Evolutionary conservation across 1,140 invertebrate genomes (phyloP).

Genomic region (Saccostrea cuccullata): DNA sequence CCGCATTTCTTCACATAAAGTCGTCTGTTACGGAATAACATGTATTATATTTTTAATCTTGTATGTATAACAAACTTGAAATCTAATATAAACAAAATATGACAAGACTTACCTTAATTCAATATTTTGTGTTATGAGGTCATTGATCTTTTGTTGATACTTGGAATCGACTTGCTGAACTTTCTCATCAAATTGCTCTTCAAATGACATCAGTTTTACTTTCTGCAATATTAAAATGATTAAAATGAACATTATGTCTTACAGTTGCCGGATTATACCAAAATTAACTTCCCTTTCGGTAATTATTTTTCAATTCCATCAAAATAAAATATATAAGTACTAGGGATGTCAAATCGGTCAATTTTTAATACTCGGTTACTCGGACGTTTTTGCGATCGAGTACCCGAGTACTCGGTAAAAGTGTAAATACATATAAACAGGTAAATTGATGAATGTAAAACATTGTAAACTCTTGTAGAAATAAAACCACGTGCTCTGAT

Average conservation of each 20-base stretch:
- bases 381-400: too few relatives aligned
- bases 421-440: too few relatives aligned
- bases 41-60: background rate
- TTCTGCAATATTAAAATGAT: constrained; percentile 65
- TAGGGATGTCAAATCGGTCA: too few relatives aligned
- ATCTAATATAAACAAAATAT: too few relatives aligned
- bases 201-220: constrained; percentile 72
- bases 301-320: background rate
- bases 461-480: too few relatives aligned
- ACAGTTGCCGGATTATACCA: background rate
- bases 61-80: background rate
- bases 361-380: too few relatives aligned
- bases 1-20: constrained; percentile 76
- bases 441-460: too few relatives aligned
- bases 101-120: constrained; percentile 69
- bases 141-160: constrained; percentile 72
- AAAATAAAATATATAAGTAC: too few relatives aligned
- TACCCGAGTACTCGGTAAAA: too few relatives aligned
- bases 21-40: constrained; percentile 61
- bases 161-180: constrained; percentile 74
- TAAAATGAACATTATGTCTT: background rate
- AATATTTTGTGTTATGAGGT: constrained; percentile 74
- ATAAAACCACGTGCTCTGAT: too few relatives aligned
- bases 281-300: background rate
- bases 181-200: constrained; percentile 74